Evolutionary conservation across 2,888 invertebrate genomes (phyloP).

Genomic region (Rhagonycha lutea): DNA sequence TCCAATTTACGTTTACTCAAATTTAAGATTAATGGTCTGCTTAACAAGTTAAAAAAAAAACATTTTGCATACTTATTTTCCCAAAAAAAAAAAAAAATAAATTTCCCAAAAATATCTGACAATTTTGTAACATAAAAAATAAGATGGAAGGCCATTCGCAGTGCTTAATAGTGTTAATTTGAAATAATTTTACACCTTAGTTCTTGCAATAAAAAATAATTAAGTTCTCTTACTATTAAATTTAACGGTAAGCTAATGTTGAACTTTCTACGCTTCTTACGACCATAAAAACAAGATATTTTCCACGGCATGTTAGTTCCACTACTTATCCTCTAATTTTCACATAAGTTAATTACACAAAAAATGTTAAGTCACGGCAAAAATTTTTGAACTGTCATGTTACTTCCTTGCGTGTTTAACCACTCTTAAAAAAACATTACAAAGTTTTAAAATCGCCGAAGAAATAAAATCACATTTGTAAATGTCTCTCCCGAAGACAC

Average conservation of each 20-base stretch:
- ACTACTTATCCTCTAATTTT: neutral
- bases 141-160: neutral
- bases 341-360: neutral
- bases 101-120: no score
- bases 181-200: neutral
- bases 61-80: neutral
- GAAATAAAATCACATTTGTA: neutral
- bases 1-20: neutral
- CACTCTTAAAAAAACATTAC: neutral
- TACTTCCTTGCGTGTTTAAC: neutral
- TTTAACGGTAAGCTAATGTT: neutral
- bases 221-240: neutral
- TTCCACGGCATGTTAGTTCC: neutral
- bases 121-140: neutral
- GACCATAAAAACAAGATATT: neutral
- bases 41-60: neutral
- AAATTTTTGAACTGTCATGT: neutral
- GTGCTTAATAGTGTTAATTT: neutral
- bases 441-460: neutral
- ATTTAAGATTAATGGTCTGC: neutral
- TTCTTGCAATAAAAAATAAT: neutral
- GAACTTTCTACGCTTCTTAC: neutral
- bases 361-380: neutral
- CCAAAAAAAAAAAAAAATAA: no score
- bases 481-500: neutral